Conservation (phyloP, 2,888 invertebrate genomes). For the Chloroclysta siterata region DNA sequence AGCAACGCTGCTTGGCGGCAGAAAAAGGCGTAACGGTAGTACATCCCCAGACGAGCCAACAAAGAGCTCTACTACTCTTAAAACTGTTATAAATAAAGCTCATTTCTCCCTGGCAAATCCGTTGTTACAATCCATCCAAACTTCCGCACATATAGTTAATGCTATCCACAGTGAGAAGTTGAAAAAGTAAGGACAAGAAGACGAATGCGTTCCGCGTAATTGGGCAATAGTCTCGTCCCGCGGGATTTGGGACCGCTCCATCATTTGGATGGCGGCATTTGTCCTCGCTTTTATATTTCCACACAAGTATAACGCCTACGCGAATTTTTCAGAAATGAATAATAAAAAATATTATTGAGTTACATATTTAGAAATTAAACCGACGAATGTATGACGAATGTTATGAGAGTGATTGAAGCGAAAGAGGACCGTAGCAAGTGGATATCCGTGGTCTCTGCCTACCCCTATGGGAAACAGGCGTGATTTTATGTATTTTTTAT, state of each 20-base stretch:
- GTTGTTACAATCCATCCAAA: constrained; percentile 21
- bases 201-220: constrained; percentile 80
- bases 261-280: constrained; percentile 67
- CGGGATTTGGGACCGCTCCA: constrained; percentile 70
- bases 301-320: constrained; percentile 2
- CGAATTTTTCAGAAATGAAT: not conserved
- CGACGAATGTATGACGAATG: too few relatives aligned
- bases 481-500: too few relatives aligned
- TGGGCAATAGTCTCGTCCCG: constrained; percentile 67
- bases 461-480: too few relatives aligned
- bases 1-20: too few relatives aligned
- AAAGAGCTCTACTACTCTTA: too few relatives aligned
- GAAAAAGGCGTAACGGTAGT: not conserved
- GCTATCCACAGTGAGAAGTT: constrained; percentile 38
- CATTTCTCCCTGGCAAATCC: not conserved
- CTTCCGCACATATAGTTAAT: constrained; percentile 26
- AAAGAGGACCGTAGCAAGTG: too few relatives aligned
- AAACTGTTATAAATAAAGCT: not conserved
- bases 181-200: constrained; percentile 66
- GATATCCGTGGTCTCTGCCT: too few relatives aligned
- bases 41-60: too few relatives aligned
- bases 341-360: too few relatives aligned
- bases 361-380: too few relatives aligned
- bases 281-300: constrained; percentile 51
- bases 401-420: too few relatives aligned